Evolutionary conservation across 2,113 vertebrate species (phyloP), one percentile per base, ranked within the genome.

Genomic region (Stictonetta naevosa): DNA sequence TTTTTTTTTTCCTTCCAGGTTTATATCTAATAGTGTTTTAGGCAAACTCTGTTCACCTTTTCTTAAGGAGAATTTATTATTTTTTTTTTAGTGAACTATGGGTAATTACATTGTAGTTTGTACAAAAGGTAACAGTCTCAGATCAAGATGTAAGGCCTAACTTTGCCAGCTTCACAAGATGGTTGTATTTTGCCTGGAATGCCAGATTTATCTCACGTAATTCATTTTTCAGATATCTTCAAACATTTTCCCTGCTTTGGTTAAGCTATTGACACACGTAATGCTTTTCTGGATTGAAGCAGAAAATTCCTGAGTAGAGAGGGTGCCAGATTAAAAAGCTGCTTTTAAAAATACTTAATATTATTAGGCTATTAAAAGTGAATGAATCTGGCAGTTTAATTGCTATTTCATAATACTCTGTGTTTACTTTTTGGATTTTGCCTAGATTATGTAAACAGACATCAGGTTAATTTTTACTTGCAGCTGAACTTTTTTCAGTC

Each of bases 391-490:
- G 88, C 28, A 68, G 68, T 64, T 94, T 88, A 92, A 94, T 40
- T 83, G 34, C 16, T 93, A 20, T 90, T 94, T 91, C 58, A 50
- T 79, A 94, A 79, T 69, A 71, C 15, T 55, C 11, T 12, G 10
- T 13, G 11, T 67, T 90, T 92, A 28, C 22, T 77, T 96, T 72
- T 64, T 50, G 13, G 74, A 40, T 84, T 94, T 88, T 86, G 72
- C 64, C 48, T 80, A 42, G 72, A 48, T 74, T 92, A 67, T 84
- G 56, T 94, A 93, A 96, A 92, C 64, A 92, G 72, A 72, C 85
- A 86, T 55, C 72, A 64, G 38, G 83, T 93, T 92, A 86, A 81
- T 86, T 93, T 94, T 95, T 82, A 77, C 81, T 88, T 88, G 44
- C 16, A 88, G 55, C 55, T 58, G 52, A 92, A 58, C 56, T 64